Evolutionary conservation across 2,888 invertebrate genomes (phyloP).

Genomic region (Scaptomyza tumidula): DNA sequence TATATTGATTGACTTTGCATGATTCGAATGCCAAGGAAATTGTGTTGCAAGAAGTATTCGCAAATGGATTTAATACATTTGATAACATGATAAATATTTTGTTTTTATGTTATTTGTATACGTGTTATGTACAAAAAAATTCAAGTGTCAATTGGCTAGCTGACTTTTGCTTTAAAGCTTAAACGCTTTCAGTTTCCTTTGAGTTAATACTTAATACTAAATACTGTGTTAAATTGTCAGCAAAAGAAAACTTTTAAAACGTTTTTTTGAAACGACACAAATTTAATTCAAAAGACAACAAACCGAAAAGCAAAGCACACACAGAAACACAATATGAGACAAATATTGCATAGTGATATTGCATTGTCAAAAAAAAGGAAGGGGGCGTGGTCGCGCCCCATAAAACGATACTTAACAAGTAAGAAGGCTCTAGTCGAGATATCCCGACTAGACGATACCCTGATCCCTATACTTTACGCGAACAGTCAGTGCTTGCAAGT

Average conservation of each 20-base stretch:
- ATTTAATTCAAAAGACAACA: conserved; percentile 50
- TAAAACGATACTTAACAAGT: conserved; percentile 49
- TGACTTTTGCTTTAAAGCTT: neutral
- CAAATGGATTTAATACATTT: conserved; percentile 2
- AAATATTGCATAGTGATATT: conserved; percentile 71
- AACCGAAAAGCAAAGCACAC: neutral
- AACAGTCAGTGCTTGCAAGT: no score
- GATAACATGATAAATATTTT: neutral
- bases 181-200: neutral
- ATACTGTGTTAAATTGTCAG: neutral
- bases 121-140: neutral
- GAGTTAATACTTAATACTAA: neutral
- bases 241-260: neutral
- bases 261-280: conserved; percentile 30
- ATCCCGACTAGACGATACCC: no score
- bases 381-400: conserved; percentile 19
- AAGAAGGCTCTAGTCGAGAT: no score
- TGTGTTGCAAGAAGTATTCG: neutral
- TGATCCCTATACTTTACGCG: no score
- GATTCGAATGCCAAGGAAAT: neutral
- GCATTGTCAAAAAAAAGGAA: conserved; percentile 18
- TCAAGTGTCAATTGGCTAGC: neutral
- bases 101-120: neutral
- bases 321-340: conserved; percentile 40
- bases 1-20: conserved; percentile 9